Conservation (phyloP, 2,888 invertebrate genomes). For the Chalcis sispes region DNA sequence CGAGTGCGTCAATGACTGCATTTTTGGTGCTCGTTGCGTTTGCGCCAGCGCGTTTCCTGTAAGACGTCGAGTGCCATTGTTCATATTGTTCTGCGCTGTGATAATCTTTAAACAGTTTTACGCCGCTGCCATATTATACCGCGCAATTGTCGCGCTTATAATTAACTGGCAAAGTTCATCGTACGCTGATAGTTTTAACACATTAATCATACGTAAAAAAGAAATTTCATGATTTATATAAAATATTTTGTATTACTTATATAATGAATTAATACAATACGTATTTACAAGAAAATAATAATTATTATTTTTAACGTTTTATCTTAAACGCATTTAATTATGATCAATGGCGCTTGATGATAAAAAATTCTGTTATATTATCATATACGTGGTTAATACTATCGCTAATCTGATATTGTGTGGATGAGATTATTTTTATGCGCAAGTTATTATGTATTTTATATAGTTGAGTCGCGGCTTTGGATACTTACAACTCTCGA, state of each 20-base stretch:
- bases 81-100: neutral
- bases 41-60: slow-evolving; percentile 8
- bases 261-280: too few relatives aligned
- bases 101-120: neutral
- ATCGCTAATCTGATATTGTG: too few relatives aligned
- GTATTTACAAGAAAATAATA: too few relatives aligned
- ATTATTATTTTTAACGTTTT: too few relatives aligned
- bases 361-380: slow-evolving; percentile 14
- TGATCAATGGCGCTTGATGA: slow-evolving; percentile 12
- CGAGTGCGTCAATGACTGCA: slow-evolving; percentile 25
- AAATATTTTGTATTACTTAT: too few relatives aligned
- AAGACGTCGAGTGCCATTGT: slow-evolving; percentile 40
- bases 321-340: neutral
- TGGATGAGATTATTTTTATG: neutral
- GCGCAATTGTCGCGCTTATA: neutral
- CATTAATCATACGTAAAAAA: too few relatives aligned
- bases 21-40: neutral
- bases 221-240: too few relatives aligned
- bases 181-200: neutral
- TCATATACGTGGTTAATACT: too few relatives aligned
- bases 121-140: neutral
- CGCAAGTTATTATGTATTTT: too few relatives aligned
- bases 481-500: slow-evolving; percentile 96
- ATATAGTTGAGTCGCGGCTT: slow-evolving; percentile 9
- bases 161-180: neutral